These are phyloP conservation scores for Sicus ferrugineus DNA, from an alignment of 2,888 invertebrate genomes.

Conservation along the genomic window DNA sequence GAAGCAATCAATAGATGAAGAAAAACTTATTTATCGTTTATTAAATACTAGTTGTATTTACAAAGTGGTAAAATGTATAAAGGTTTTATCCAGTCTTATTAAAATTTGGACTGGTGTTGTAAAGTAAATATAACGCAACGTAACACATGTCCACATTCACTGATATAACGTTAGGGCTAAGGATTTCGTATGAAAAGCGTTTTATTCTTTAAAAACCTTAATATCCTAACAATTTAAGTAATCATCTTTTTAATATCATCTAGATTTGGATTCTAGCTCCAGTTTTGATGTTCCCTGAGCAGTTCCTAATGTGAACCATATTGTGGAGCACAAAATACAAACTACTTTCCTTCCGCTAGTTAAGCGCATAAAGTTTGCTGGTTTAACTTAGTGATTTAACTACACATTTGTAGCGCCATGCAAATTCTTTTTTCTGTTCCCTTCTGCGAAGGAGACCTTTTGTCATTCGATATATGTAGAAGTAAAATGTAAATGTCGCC, in stretches of 20 bases:
- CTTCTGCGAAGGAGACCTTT: conserved; percentile 38
- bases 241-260: conserved; percentile 58
- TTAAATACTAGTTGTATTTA: too few relatives aligned
- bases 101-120: too few relatives aligned
- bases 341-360: conserved; percentile 21
- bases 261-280: conserved; percentile 59
- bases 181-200: conserved; percentile 13
- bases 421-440: conserved; percentile 47
- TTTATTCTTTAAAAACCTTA: conserved; percentile 37
- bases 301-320: conserved; percentile 35
- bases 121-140: too few relatives aligned
- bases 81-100: too few relatives aligned
- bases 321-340: conserved; percentile 26
- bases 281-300: conserved; percentile 59
- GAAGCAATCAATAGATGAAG: too few relatives aligned
- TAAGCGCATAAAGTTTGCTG: conserved; percentile 34
- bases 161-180: conserved; percentile 21
- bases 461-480: conserved; percentile 21
- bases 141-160: neutral
- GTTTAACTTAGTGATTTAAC: conserved; percentile 23
- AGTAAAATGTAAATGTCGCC: conserved; percentile 33
- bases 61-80: too few relatives aligned
- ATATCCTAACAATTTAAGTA: conserved; percentile 56
- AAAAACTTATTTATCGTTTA: too few relatives aligned
- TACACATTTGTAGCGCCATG: conserved; percentile 42